phyloP scores from a whole-genome alignment of 2,113 vertebrate species.

The Romanogobio albipinnatus region DNA sequence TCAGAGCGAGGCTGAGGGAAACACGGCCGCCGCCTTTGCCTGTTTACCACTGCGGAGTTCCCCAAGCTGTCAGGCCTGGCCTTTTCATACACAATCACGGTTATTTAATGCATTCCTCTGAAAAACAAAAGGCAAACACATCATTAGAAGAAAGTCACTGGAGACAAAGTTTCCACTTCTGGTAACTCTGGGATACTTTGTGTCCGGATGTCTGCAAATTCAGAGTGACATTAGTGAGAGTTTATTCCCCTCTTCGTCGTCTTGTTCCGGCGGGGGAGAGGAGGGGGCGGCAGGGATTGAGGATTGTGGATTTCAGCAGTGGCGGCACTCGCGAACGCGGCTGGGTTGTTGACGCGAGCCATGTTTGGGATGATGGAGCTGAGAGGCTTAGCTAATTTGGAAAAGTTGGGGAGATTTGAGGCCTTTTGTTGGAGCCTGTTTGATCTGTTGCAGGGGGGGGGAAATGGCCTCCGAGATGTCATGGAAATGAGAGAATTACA shows the following conservation, averaged over 20 bases:
- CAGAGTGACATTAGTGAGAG: constrained; percentile 66
- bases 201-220: constrained; percentile 66
- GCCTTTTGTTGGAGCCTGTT: constrained; percentile 76
- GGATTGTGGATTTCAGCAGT: constrained; percentile 59
- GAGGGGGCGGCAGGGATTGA: constrained; percentile 39
- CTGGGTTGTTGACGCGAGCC: constrained; percentile 71
- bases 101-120: constrained; percentile 46
- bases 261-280: constrained; percentile 18
- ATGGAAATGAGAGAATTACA: constrained; percentile 73
- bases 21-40: constrained; percentile 39
- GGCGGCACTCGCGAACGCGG: constrained; percentile 56
- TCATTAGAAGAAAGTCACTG: constrained; percentile 55
- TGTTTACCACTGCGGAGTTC: constrained; percentile 51
- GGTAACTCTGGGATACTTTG: constrained; percentile 59
- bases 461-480: constrained; percentile 69
- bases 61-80: constrained; percentile 61
- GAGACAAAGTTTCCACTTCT: constrained; percentile 31
- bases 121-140: constrained; percentile 28
- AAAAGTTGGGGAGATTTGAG: constrained; percentile 72
- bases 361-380: constrained; percentile 76
- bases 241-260: constrained; percentile 28
- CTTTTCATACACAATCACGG: constrained; percentile 43
- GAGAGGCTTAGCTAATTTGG: constrained; percentile 83
- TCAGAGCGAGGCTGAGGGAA: constrained; percentile 57
- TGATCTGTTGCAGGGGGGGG: constrained; percentile 69